These are phyloP conservation scores for Myotis yumanensis DNA, from an alignment of 2,113 vertebrate genomes.

Conservation along the genomic window DNA sequence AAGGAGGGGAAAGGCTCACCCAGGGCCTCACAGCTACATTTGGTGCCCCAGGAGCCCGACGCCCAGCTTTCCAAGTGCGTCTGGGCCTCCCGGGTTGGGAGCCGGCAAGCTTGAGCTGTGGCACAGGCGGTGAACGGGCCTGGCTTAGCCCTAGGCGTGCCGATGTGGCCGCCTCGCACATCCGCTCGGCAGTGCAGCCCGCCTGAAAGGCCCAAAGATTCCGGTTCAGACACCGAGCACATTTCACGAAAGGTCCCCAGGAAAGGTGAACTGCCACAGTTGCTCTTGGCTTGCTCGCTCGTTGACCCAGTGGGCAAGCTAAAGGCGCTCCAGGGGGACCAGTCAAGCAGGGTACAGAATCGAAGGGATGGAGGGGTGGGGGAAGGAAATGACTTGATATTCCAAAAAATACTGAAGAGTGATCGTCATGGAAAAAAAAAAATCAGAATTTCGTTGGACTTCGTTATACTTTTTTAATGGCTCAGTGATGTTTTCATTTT, in stretches of 20 bases:
- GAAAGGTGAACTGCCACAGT: background rate
- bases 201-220: background rate
- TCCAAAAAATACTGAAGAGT: background rate
- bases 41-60: background rate
- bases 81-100: background rate
- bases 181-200: background rate
- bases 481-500: constrained; percentile 16
- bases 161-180: background rate
- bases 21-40: background rate
- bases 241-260: background rate
- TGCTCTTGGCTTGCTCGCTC: background rate
- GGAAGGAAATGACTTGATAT: background rate
- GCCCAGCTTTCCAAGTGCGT: background rate
- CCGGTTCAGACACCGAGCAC: background rate
- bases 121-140: background rate
- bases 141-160: background rate
- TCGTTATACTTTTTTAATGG: background rate
- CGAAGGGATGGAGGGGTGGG: background rate
- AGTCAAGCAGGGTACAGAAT: background rate
- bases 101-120: background rate
- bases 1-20: background rate
- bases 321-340: background rate
- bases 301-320: background rate
- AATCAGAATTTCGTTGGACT: constrained; percentile 1
- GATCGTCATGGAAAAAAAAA: background rate